phyloP scores from a whole-genome alignment of 2,113 vertebrate species.

The Sapayoa aenigma region DNA sequence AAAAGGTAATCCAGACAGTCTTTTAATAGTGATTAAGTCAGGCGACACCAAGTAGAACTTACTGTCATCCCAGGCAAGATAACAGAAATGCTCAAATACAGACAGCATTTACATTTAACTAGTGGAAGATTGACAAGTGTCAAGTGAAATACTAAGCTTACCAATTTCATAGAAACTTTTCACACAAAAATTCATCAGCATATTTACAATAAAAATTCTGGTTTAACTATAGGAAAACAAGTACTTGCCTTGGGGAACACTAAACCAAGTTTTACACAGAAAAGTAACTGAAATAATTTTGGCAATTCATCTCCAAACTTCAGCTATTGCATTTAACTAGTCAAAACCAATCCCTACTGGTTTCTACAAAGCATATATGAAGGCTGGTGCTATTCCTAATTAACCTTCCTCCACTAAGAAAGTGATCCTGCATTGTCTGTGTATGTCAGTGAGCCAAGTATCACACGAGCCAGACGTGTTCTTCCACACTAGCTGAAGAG shows the following conservation, averaged over 20 bases:
- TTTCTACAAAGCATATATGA: neutral
- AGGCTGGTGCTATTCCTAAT: neutral
- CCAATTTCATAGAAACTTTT: neutral
- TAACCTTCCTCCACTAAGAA: neutral
- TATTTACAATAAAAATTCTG: neutral
- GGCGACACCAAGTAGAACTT: slow-evolving; percentile 29
- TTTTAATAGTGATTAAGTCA: neutral
- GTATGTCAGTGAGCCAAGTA: neutral
- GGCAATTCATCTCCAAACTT: neutral
- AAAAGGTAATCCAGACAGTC: neutral
- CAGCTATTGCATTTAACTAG: neutral
- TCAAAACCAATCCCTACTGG: neutral
- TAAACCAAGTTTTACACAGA: neutral
- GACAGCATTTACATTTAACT: neutral
- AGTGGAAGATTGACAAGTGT: neutral
- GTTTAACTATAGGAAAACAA: neutral
- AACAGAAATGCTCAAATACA: neutral
- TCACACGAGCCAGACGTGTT: neutral
- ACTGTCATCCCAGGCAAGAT: neutral
- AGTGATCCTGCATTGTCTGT: neutral
- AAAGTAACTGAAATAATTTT: neutral
- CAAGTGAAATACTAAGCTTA: neutral
- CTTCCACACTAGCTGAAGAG: neutral
- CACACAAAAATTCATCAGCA: neutral
- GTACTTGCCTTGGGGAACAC: neutral